Evolutionary conservation across 2,113 vertebrate genomes (phyloP).

Genomic region (Columba janthina): DNA sequence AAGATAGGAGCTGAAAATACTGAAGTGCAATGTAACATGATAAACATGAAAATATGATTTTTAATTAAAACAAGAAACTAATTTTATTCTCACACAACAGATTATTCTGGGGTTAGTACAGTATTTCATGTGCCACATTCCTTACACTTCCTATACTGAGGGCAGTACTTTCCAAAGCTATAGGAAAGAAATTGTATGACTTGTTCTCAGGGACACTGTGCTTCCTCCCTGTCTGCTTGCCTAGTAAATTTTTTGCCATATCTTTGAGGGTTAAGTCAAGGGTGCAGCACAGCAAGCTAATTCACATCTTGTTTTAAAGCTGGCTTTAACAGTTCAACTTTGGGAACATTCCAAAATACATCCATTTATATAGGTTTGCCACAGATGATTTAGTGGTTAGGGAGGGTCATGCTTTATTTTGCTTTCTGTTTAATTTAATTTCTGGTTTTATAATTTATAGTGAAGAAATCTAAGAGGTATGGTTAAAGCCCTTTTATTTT

Average conservation of each 20-base stretch:
- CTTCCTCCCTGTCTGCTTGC: neutral
- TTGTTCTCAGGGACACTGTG: neutral
- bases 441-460: constrained; percentile 36
- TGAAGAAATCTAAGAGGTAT: constrained; percentile 4
- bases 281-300: neutral
- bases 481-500: constrained; percentile 13
- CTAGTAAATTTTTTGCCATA: neutral
- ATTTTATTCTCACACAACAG: neutral
- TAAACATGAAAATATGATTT: neutral
- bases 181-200: neutral
- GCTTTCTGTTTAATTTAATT: constrained; percentile 33
- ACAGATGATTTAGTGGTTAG: constrained; percentile 1
- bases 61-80: neutral
- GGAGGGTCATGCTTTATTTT: constrained; percentile 13
- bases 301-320: constrained; percentile 5
- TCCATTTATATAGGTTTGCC: constrained; percentile 19
- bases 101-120: neutral
- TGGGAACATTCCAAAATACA: constrained; percentile 1
- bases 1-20: neutral
- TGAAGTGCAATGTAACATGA: neutral
- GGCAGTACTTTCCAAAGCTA: neutral
- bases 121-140: neutral
- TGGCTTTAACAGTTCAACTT: neutral
- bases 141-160: neutral
- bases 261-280: neutral